Evolutionary conservation across 2,888 invertebrate species (phyloP), one percentile per base, ranked within the genome.

Genomic region (Aphidoletes aphidimyza): DNA sequence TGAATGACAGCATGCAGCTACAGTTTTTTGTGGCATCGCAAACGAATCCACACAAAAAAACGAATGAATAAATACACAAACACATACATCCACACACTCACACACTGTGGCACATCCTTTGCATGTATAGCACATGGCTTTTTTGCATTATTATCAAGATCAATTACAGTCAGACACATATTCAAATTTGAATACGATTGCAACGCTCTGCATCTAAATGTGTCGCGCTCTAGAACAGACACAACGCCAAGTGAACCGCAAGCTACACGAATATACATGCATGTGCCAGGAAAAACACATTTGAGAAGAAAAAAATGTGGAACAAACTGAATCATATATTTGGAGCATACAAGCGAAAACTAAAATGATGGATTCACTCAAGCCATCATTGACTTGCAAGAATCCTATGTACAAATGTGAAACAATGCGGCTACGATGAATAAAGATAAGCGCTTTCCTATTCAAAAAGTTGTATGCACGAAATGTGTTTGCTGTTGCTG

Each of bases 151-250:
- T 69, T 69, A 69, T 69, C 69, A 69, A 69, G 69, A 69, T 69
- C 69, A 69, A 69, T 69, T 69, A 69, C 69, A 69, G 26, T 34
- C 69, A 69, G 69, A 69, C 69, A 69, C 69, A 69, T n/a, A n/a
- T 69, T 69, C 69, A 69, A 69, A 69, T 69, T 69, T 69, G 69
- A 69, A 69, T 69, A 69, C 30, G 30, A 69, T 30, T 69, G 26
- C 30, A 2, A 69, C 30, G 3, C 81, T 81, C 81, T 78, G n/a
- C 34, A 69, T 81, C 39, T 37, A 36, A 69, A 69, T 69, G 69
- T 69, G 69, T 30, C 69, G 69, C 69, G 54, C 11, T 54, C 26
- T 26, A 69, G 69, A 34, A 69, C 69, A 2, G 11, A 34, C 69
- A 69, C 30, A 69, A 69, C n/a, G 34, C 34, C 69, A 69, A 69